These are phyloP conservation scores for Bufo bufo DNA, from an alignment of 2,113 vertebrate species.

Conservation along the genomic window DNA sequence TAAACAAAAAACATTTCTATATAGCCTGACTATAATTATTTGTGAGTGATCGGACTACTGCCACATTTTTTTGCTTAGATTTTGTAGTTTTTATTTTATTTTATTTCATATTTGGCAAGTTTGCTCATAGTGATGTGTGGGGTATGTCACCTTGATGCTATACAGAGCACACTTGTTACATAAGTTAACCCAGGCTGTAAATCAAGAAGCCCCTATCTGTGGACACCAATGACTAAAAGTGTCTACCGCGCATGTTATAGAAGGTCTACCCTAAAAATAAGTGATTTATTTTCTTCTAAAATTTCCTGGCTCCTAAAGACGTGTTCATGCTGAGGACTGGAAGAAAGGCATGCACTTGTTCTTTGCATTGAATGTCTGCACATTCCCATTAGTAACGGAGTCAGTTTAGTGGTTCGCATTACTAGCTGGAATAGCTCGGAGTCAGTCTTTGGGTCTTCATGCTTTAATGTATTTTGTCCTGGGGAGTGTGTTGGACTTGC, in stretches of 20 bases:
- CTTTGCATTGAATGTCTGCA: slow-evolving; percentile 22
- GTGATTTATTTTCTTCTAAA: slow-evolving; percentile 43
- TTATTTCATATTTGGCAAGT: not conserved
- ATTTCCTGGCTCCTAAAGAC: slow-evolving; percentile 26
- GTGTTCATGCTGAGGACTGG: not conserved
- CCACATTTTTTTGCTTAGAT: not conserved
- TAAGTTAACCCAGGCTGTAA: slow-evolving; percentile 25
- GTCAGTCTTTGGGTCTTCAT: slow-evolving; percentile 17
- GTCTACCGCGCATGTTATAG: slow-evolving; percentile 29
- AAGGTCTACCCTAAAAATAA: slow-evolving; percentile 37
- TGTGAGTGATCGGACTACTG: too few relatives aligned
- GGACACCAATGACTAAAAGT: slow-evolving; percentile 11
- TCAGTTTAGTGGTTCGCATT: slow-evolving; percentile 32
- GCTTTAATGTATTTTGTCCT: not conserved
- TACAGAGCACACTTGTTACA: slow-evolving; percentile 10
- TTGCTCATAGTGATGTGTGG: not conserved
- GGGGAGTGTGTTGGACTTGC: too few relatives aligned
- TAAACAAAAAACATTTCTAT: too few relatives aligned
- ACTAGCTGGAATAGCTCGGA: not conserved
- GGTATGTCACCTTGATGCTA: not conserved
- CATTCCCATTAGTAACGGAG: slow-evolving; percentile 16
- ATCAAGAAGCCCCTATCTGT: not conserved
- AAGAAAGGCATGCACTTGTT: slow-evolving; percentile 4
- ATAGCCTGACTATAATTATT: too few relatives aligned
- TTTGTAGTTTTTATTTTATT: not conserved